Evolutionary conservation across 2,888 invertebrate genomes (phyloP), one percentile per base, ranked within the genome.

Genomic region (Capitulum mitella): DNA sequence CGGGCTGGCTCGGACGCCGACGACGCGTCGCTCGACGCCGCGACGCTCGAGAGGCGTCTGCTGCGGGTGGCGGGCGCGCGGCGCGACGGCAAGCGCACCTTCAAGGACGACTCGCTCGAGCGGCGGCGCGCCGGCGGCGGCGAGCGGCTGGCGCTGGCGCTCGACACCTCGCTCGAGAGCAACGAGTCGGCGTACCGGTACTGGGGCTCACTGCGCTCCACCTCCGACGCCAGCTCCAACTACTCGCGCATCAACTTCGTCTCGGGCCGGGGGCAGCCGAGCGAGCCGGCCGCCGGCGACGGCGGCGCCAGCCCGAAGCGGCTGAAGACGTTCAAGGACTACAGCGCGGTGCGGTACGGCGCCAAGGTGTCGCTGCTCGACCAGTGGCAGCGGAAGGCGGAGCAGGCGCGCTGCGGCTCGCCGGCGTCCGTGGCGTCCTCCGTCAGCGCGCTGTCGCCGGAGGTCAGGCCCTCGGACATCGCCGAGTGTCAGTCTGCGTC

Each of bases 1-100:
- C 10, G 10, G 26, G n/a, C 54, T 34, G 43, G 29, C 5, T 32
- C 77, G n/a, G 61, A 34, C 37, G 14, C 58, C 3, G 77, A 48
- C 37, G 77, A 77, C 54, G 40, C 34, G 54, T 78, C 76, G 12
- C 80, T 74, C 51, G 80, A 80, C n/a, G 79, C 78, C 29, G 79
- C 80, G 48, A 80, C 79, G 3, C 77, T 80, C 19, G 79, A 80
- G 43, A 79, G 46, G 75, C 75, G 78, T 14, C 77, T 37, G 12
- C 58, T 34, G 19, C 75, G 54, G 22, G 29, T 34, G n/a, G n/a
- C n/a, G n/a, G n/a, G 29, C 26, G 43, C 8, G n/a, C 32, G n/a
- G 34, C 64, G 61, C 34, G 54, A 2, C 3, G 16, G 61, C 43
- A 37, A 46, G 40, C 46, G 19, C 51, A 61, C 43, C n/a, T 54